A percentile compares a stretch with the other conserved stretches of the same genome.
Conservation (phyloP, 2,113 vertebrate species). For the Gopherus flavomarginatus region DNA sequence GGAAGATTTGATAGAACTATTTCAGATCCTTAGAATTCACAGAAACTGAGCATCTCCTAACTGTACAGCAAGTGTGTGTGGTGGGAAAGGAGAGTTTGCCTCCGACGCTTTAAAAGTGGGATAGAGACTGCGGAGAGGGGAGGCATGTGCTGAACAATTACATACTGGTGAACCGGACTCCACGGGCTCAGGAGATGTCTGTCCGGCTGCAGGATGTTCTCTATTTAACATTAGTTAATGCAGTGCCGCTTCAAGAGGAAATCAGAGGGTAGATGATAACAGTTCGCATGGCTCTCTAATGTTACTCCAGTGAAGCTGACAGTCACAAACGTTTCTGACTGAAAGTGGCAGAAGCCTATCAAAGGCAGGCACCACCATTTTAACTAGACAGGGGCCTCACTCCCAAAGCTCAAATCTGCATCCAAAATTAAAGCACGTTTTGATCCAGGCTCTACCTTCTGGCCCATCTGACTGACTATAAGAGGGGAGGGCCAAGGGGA, state of each 20-base stretch:
- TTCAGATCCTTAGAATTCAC: background rate
- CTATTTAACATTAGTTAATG: accelerated
- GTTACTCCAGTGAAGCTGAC: accelerated
- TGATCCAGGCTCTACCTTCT: too few species aligned
- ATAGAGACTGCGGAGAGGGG: background rate
- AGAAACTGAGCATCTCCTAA: background rate
- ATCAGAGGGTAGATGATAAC: accelerated
- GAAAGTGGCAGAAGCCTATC: too few species aligned
- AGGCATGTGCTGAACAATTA: background rate
- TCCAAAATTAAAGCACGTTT: background rate
- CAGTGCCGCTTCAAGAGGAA: accelerated
- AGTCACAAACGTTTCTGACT: background rate
- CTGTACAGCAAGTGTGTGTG: background rate
- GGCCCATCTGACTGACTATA: too few species aligned
- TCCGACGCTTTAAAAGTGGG: background rate
- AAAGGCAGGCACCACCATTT: accelerated
- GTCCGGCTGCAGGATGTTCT: too few species aligned
- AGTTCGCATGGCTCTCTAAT: accelerated
- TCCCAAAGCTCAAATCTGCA: accelerated
- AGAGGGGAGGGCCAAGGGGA: background rate
- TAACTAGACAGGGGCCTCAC: accelerated
- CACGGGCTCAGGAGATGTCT: background rate
- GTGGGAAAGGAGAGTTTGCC: background rate
- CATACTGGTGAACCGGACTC: background rate
- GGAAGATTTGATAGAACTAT: background rate